Conservation (phyloP, 2,113 vertebrate species). For the Aldabrachelys gigantea region DNA sequence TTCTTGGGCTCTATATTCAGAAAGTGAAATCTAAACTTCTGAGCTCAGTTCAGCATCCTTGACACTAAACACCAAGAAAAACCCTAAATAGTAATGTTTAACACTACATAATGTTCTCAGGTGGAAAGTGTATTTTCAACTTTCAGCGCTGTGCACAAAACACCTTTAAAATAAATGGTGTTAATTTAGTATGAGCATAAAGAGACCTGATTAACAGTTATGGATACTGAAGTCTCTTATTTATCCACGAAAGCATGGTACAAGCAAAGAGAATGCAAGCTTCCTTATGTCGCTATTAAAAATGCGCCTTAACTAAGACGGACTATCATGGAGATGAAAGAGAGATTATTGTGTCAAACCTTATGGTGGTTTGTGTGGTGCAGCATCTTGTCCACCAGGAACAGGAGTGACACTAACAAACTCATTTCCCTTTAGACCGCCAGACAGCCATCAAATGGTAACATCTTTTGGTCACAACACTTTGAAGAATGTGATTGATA, state of each 20-base stretch:
- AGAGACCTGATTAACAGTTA: constrained; percentile 59
- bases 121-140: constrained; percentile 7
- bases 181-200: constrained; percentile 42
- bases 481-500: accelerated
- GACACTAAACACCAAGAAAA: not conserved
- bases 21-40: not conserved
- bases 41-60: not conserved
- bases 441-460: not conserved
- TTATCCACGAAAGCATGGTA: constrained; percentile 36
- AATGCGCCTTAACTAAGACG: constrained; percentile 47
- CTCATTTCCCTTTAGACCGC: not conserved
- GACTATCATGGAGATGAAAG: constrained; percentile 29
- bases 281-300: constrained; percentile 42
- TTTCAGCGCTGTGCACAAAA: constrained; percentile 45
- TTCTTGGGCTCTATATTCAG: not conserved
- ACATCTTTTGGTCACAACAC: not conserved
- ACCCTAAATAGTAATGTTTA: not conserved
- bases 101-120: not conserved
- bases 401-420: not conserved
- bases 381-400: not conserved
- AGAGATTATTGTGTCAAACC: constrained; percentile 53
- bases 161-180: constrained; percentile 52
- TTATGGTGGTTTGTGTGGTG: not conserved
- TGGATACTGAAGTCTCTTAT: constrained; percentile 43
- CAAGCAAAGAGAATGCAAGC: constrained; percentile 27